Evolutionary conservation across 2,797 vertebrate genomes (phyloP), one percentile per base, ranked within the genome.

Genomic region (Sciurus vulgaris): DNA sequence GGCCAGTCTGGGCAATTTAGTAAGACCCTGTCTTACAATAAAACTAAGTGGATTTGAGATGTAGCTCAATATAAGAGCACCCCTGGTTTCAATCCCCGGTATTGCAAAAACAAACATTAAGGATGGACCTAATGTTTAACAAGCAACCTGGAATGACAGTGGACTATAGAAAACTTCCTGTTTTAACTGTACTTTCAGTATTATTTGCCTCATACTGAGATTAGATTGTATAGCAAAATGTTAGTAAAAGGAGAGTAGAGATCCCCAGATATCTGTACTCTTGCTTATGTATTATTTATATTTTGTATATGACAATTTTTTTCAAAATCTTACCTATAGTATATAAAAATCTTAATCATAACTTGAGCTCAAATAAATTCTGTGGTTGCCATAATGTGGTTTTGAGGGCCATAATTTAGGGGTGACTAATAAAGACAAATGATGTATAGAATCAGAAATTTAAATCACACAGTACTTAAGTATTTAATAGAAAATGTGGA

Each of bases 81-180:
- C 18, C 54, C 54, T 56, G 20, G 54, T 1, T 56, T 56, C 54
- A 56, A 56, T 56, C 20, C 7, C 54, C 7, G 54, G 54, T 56
- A 22, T 8, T 56, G 7, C 20, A 56, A 56, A 56, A 56, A 56
- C 20, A 56, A 56, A 56, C 54, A 22, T 56, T 56, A 22, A 18
- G 38, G 89, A 82, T 86, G 17, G 33, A 81, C 20, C 7, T 77
- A 84, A 72, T 91, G 20, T 90, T 92, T 90, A 56, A 61, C 26
- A 90, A 63, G n/a, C 49, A 54, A 70, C 30, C 81, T 86, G 44
- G 13, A 76, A 63, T 74, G 30, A 2, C 77, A 95, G 6, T 59
- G 18, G 5, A 63, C 47, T 56, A 56, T 78, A 91, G 26, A 15
- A 78, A 83, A 6, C 2, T 67, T 72, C 26, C 9, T 83, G 35